phyloP scores from a whole-genome alignment of 2,797 vertebrate species.

The Cygnus olor region DNA sequence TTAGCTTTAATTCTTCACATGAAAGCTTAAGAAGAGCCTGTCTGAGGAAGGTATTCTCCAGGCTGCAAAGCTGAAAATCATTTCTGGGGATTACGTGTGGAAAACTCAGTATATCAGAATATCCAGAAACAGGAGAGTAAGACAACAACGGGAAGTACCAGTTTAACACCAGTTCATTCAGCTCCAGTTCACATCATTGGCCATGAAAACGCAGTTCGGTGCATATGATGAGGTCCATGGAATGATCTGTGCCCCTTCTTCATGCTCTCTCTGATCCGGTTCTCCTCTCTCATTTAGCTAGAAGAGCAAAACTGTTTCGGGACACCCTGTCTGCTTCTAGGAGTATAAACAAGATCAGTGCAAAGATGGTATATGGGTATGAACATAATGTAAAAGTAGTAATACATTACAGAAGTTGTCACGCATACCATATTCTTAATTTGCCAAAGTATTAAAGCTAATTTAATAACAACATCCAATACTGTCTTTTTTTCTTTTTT shows the following conservation, averaged over 20 bases:
- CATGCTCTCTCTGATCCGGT: not conserved
- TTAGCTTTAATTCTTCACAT: not conserved
- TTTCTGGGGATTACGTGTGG: not conserved
- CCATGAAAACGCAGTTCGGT: accelerated
- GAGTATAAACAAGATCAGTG: not conserved
- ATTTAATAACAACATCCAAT: not conserved
- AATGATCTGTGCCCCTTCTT: not conserved
- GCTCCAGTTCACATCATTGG: not conserved
- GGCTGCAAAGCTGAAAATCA: not conserved
- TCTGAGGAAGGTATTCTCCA: not conserved
- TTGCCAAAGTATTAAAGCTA: not conserved
- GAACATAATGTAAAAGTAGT: accelerated
- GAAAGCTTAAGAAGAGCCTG: not conserved
- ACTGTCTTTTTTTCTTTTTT: not conserved
- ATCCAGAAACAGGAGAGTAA: not conserved
- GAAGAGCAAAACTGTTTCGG: not conserved
- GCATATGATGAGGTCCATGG: accelerated
- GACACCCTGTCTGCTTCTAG: not conserved
- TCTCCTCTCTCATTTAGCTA: not conserved
- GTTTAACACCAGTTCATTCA: not conserved
- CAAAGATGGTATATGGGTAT: too few relatives aligned
- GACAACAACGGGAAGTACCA: not conserved
- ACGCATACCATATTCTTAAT: not conserved
- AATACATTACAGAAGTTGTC: not conserved
- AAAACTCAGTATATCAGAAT: not conserved